Evolutionary conservation across 2,797 vertebrate species (phyloP).

Genomic region (Acipenser transmontanus): DNA sequence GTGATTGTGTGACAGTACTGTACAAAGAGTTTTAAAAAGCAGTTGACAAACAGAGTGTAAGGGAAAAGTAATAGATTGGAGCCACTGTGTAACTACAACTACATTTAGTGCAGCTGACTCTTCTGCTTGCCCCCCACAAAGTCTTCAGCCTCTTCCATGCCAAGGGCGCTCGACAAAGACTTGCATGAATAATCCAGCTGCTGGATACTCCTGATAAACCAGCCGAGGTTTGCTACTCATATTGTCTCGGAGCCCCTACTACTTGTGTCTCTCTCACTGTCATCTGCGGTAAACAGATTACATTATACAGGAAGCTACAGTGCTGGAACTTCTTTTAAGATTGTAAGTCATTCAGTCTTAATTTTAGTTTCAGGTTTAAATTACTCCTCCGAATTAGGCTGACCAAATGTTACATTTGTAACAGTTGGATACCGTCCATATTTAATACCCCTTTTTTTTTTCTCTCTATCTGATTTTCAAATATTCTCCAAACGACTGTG

Average conservation of each 20-base stretch:
- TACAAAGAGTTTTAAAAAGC: no score
- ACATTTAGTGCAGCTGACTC: not conserved
- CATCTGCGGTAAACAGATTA: not conserved
- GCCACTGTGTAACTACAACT: no score
- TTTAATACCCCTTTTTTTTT: no score
- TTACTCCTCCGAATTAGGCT: no score
- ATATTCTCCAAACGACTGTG: no score
- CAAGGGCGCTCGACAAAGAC: not conserved
- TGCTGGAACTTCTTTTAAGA: not conserved
- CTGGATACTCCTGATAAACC: not conserved
- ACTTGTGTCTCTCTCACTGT: not conserved
- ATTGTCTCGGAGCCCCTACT: not conserved
- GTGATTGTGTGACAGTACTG: no score
- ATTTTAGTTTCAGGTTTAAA: no score
- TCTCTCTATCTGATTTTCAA: no score
- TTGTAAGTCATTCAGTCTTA: not conserved
- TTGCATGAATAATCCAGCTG: not conserved
- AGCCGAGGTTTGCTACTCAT: not conserved
- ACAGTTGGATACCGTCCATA: no score
- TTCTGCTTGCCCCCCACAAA: not conserved
- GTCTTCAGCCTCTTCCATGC: not conserved
- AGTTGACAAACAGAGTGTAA: no score
- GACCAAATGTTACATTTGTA: no score
- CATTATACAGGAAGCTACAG: not conserved
- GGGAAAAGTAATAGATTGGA: no score